Evolutionary conservation across 1,140 invertebrate species (phyloP), one percentile per base, ranked within the genome.

Genomic region (Pogonomyrmex californicus): DNA sequence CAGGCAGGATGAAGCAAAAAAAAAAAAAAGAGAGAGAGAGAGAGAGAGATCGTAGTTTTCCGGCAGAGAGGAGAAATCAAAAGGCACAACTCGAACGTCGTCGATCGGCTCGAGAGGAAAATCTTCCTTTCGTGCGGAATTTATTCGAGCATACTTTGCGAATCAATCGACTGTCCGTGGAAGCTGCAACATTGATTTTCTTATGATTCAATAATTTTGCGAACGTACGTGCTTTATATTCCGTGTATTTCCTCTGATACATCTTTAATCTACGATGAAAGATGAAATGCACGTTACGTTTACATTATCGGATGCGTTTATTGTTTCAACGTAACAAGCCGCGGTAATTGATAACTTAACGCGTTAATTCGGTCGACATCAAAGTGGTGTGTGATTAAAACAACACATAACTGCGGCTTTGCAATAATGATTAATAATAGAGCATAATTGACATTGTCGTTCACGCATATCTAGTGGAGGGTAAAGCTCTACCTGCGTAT

Each of bases 131-230:
- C 68, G 56, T 47, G 30, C 68, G 17, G 41, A 38, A 33, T 38
- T 75, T 54, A 60, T 12, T 60, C 58, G 38, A 65, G 51, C 58
- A 78, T 85, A 51, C 60, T 78, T 51, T 51, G 58, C 58, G 47
- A 76, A 85, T 79, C 83, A 85, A 85, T 85, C 73, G 83, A 85
- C 83, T 66, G 58, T 76, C 83, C 51, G 36, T 23, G 79, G n/a
- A 58, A 23, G 56, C 54, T 44, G 38, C 51, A 30, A 83, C 79
- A 75, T 75, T 47, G 71, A 38, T 73, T 82, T 73, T 49, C 41
- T 73, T 41, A 30, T 12, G 54, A 75, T 75, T 75, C 63, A 47
- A 30, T 30, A 58, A 68, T 56, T 71, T 70, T 10, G 3, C 54
- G 41, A 73, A 68, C 10, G 47, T 23, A 73, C 33, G 33, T 9